Percentiles rank a stretch among this genome's conserved stretches.
Conservation (phyloP, 2,888 invertebrate species). For the Nesidiocoris tenuis region DNA sequence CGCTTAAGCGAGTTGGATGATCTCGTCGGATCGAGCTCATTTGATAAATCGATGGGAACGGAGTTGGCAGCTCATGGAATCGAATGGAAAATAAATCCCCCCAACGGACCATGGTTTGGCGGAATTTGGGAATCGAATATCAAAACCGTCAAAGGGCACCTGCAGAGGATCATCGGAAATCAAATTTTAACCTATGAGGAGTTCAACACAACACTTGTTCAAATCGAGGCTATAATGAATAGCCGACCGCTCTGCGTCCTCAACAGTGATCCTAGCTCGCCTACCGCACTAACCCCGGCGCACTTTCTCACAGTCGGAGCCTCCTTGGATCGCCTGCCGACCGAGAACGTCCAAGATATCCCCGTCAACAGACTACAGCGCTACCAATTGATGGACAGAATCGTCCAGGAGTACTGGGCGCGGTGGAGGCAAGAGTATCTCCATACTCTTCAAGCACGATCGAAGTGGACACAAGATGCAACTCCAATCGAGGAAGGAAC, state of each 20-base stretch:
- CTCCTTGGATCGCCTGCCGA: background rate
- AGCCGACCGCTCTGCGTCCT: conserved; percentile 6
- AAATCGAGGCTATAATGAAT: conserved; percentile 10
- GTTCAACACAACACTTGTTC: background rate
- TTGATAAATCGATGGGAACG: no score
- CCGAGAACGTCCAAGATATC: background rate
- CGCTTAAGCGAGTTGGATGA: no score
- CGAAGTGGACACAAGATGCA: no score
- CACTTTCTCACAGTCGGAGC: conserved; percentile 6
- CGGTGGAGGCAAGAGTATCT: conserved; percentile 2
- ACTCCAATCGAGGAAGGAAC: no score
- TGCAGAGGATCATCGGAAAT: background rate
- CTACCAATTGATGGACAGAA: background rate
- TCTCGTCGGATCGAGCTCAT: no score
- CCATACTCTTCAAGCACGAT: background rate
- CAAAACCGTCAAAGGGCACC: conserved; percentile 5
- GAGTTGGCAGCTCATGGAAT: no score
- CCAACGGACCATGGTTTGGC: no score
- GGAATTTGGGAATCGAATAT: conserved; percentile 1
- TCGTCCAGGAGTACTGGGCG: conserved; percentile 10
- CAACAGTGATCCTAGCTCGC: background rate
- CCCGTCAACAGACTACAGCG: background rate
- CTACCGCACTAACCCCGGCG: conserved; percentile 5
- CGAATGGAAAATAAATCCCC: no score
- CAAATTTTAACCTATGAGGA: conserved; percentile 7